These are phyloP conservation scores for Ataeniobius toweri DNA, from an alignment of 2,797 vertebrate genomes.

Conservation along the genomic window DNA sequence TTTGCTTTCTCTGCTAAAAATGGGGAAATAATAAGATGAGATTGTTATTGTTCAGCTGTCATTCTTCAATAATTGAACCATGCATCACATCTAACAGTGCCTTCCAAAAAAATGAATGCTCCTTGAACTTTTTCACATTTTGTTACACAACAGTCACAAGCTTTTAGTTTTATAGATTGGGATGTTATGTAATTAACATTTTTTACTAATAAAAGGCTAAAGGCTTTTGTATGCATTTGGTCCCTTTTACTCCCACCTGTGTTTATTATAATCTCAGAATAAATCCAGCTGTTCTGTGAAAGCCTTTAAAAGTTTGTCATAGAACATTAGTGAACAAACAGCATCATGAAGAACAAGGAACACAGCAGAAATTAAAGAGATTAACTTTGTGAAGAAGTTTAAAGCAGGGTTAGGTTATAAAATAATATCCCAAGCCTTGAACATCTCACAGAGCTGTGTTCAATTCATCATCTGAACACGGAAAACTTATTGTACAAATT, in stretches of 20 bases:
- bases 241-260: not conserved
- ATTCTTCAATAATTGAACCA: not conserved
- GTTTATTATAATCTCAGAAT: too few species aligned
- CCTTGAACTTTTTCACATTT: not conserved
- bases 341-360: too few species aligned
- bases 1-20: constrained; percentile 91
- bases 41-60: not conserved
- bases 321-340: too few species aligned
- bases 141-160: not conserved
- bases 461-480: not conserved
- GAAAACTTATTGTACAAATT: not conserved
- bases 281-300: too few species aligned
- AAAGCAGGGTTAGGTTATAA: not conserved
- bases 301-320: too few species aligned
- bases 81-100: not conserved
- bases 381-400: too few species aligned
- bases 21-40: constrained; percentile 28
- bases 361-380: too few species aligned
- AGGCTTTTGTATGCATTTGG: not conserved
- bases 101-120: not conserved
- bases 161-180: not conserved
- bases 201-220: not conserved
- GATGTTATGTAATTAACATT: not conserved
- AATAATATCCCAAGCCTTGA: not conserved
- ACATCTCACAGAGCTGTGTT: not conserved